Base-by-base conservation (phyloP, 2,113 vertebrate species). In the Willisornis vidua region DNA sequence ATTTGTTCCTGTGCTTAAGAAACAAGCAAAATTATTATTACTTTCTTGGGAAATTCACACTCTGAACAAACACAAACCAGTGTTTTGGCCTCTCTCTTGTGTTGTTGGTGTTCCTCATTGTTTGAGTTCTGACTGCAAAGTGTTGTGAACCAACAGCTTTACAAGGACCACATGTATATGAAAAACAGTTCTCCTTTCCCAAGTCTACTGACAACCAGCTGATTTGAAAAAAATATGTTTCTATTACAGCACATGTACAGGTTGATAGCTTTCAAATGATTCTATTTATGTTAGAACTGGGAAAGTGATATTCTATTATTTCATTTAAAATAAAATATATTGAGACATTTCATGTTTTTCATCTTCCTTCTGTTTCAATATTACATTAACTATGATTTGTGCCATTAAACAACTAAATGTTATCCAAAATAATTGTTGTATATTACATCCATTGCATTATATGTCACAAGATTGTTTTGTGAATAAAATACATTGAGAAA, bases 401-500 rank as follows among this genome's bases (percentile, higher is more conserved):
- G 70, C 45, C 66, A 84, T 58, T 35, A 79, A 90, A 83, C 71
- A 82, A 54, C 57, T 65, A 51, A 73, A 95, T 78, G 17, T 87
- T 90, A 82, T 43, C 54, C 13, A 19, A 90, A 95, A 92, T 70
- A 92, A 85, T 62, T 85, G 55, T 23, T 84, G 57, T 17, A 72
- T 12, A 43, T 94, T 87, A 46, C 37, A 85, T 65, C n/a, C 33
- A 66, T 75, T 84, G n/a, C 39, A 62, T 87, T 90, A 90, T 71
- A 78, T 26, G 72, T 54, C 35, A 63, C 6, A 11, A 43, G 55
- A 82, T 43, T 68, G 33, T 46, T 92, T 89, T 90, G 65, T 73
- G 24, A 84, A 91, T 80, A 90, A 96, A 94, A 71, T n/a, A 43
- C 57, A 51, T 14, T 37, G 41, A 72, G 57, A 91, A 94, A 92